Conservation (phyloP, 2,113 vertebrate genomes). For the Boleophthalmus pectinirostris region DNA sequence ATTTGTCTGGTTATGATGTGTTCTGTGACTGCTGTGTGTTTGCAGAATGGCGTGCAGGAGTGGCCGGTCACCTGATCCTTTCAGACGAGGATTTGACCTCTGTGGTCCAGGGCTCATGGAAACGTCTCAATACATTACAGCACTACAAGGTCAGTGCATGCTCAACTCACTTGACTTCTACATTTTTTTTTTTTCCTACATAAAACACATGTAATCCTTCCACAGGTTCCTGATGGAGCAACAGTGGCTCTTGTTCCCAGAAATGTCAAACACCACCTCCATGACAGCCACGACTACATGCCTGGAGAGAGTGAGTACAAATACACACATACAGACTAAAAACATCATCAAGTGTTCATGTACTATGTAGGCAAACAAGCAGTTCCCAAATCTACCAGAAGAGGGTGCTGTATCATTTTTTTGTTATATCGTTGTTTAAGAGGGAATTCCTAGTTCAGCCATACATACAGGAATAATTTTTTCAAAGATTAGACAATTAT, state of each 20-base stretch:
- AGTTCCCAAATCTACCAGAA: constrained; percentile 12
- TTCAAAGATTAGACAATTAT: not conserved
- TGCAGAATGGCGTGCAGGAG: constrained; percentile 92
- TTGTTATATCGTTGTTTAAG: not conserved
- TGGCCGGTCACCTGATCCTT: constrained; percentile 95
- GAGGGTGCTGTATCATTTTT: constrained; percentile 35
- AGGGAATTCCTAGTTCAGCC: not conserved
- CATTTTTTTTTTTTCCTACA: not conserved
- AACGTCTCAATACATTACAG: constrained; percentile 93
- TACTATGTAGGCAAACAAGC: not conserved
- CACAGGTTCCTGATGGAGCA: constrained; percentile 92
- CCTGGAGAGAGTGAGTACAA: constrained; percentile 93
- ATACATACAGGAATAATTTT: not conserved
- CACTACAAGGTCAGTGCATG: constrained; percentile 88
- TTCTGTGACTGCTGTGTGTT: not conserved
- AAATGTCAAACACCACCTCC: constrained; percentile 88
- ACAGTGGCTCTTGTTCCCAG: constrained; percentile 92
- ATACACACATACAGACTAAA: not conserved
- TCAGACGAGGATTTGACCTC: constrained; percentile 97
- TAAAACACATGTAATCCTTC: not conserved
- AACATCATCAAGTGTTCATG: not conserved
- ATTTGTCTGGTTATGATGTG: too few relatives aligned
- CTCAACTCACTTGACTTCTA: not conserved
- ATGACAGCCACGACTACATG: constrained; percentile 94
- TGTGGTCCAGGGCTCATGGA: constrained; percentile 92